Evolutionary conservation across 2,888 invertebrate species (phyloP).

Genomic region (Mongoloraphidia duomilia): DNA sequence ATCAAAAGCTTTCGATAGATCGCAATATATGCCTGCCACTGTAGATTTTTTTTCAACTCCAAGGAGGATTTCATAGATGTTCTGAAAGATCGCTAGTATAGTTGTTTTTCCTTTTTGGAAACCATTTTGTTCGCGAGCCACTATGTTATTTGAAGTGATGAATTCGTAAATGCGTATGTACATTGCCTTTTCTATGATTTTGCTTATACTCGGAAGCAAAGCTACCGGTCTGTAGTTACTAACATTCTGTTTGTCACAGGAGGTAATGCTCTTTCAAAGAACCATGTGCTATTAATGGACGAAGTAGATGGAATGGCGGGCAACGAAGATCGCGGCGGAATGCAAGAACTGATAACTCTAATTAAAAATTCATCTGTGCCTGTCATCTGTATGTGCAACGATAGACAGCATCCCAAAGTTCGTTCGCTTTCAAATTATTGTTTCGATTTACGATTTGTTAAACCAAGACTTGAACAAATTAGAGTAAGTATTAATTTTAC

Average conservation of each 20-base stretch:
- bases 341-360: conserved; percentile 82
- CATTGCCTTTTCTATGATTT: no score
- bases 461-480: conserved; percentile 81
- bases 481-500: conserved; percentile 38
- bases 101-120: no score
- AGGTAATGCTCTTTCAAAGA: conserved; percentile 35
- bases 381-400: conserved; percentile 96
- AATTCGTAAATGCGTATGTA: no score
- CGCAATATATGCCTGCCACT: no score
- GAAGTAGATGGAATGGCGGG: conserved; percentile 99
- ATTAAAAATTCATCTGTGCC: conserved; percentile 82
- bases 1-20: no score
- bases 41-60: no score
- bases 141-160: no score
- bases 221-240: neutral
- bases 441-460: conserved; percentile 76
- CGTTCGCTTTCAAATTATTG: conserved; percentile 85
- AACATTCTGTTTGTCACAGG: conserved; percentile 15
- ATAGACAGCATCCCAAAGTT: conserved; percentile 86
- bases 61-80: no score
- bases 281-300: conserved; percentile 96
- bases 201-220: no score
- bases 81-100: no score
- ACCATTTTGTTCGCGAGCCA: no score
- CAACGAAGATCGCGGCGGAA: conserved; percentile 94